phyloP scores from a whole-genome alignment of 1,140 invertebrate genomes.

The Cephus cinctus region DNA sequence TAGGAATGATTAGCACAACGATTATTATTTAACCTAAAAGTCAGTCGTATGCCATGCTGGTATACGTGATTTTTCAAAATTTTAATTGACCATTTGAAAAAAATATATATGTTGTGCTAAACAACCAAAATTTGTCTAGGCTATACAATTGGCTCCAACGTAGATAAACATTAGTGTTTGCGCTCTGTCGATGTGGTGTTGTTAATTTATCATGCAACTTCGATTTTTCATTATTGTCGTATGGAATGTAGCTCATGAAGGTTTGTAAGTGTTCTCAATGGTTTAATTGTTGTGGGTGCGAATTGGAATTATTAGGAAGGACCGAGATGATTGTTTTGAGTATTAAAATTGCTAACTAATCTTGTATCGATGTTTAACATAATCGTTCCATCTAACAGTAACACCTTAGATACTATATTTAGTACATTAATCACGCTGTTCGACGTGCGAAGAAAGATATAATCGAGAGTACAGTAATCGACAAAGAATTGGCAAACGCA shows the following conservation, averaged over 20 bases:
- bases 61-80: too few species aligned
- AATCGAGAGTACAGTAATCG: too few species aligned
- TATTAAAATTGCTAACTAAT: conserved; percentile 19
- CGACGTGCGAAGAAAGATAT: too few species aligned
- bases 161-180: conserved; percentile 45
- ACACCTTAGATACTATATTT: too few species aligned
- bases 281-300: conserved; percentile 39
- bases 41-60: too few species aligned
- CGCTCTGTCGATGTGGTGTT: conserved; percentile 47
- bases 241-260: conserved; percentile 44
- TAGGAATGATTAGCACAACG: too few species aligned
- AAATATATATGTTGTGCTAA: conserved; percentile 4
- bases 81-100: conserved; percentile 11
- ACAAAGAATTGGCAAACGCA: too few species aligned
- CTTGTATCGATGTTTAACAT: conserved; percentile 30
- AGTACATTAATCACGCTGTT: too few species aligned
- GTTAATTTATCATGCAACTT: conserved; percentile 22
- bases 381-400: too few species aligned
- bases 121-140: too few species aligned
- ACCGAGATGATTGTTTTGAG: conserved; percentile 24
- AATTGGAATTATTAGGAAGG: conserved; percentile 21
- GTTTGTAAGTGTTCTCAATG: conserved; percentile 40
- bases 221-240: conserved; percentile 36
- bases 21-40: too few species aligned
- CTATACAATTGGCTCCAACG: conserved; percentile 24